phyloP scores from a whole-genome alignment of 2,888 invertebrate species.

The Hyposoter didymator region DNA sequence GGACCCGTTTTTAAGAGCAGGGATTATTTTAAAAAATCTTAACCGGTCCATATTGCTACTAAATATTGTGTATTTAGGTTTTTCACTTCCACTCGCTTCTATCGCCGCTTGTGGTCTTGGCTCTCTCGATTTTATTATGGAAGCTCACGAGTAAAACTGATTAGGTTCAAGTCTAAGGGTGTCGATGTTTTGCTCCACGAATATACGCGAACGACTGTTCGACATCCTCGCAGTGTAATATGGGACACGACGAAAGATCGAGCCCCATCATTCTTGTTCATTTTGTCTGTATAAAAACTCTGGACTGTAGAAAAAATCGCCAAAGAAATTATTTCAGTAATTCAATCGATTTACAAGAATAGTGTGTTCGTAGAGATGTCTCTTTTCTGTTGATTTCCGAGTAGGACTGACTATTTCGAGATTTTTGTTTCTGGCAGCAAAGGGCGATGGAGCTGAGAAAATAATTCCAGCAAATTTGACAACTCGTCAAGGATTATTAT shows the following conservation, averaged over 20 bases:
- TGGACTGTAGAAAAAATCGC: neutral
- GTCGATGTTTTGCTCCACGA: conserved; percentile 41
- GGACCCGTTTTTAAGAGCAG: neutral
- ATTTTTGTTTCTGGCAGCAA: neutral
- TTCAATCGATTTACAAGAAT: neutral
- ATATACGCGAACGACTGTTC: conserved; percentile 26
- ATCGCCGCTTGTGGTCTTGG: neutral
- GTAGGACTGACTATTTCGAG: neutral
- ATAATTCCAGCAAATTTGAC: neutral
- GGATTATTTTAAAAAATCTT: neutral
- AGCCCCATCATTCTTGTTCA: neutral
- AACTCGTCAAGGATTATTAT: neutral
- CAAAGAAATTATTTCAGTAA: neutral
- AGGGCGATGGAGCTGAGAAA: neutral
- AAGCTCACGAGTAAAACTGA: conserved; percentile 38
- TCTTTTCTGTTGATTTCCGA: neutral
- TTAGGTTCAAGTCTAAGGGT: conserved; percentile 35
- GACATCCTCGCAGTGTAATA: conserved; percentile 41
- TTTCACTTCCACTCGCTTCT: neutral
- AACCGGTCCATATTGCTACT: neutral
- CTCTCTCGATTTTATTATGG: conserved; percentile 27
- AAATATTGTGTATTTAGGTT: neutral
- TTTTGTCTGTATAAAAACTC: neutral
- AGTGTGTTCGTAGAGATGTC: neutral
- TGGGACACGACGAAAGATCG: conserved; percentile 38